Percentiles rank a stretch among this genome's conserved stretches.
These are phyloP conservation scores for Caradrina kadenii DNA, from an alignment of 2,888 invertebrate species.

Conservation along the genomic window DNA sequence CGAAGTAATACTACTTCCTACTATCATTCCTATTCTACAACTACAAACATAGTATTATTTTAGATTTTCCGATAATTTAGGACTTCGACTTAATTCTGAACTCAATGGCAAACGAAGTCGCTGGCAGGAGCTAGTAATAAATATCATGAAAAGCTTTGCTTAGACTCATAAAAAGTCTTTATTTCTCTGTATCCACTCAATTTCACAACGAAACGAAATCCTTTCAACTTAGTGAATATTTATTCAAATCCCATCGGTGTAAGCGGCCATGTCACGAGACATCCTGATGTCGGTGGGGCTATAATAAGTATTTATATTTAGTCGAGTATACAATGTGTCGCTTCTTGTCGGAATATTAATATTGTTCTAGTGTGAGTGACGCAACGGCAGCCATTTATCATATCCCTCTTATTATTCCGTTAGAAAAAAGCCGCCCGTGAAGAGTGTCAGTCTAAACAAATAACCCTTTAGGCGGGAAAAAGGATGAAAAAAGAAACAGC, in stretches of 20 bases:
- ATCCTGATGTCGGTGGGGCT: conserved; percentile 27
- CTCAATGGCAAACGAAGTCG: too few species aligned
- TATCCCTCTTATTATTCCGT: conserved; percentile 61
- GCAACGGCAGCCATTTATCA: conserved; percentile 56
- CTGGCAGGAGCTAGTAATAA: too few species aligned
- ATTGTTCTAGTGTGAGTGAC: conserved; percentile 60
- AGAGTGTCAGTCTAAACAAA: conserved; percentile 51
- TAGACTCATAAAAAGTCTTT: not conserved
- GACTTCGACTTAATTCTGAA: too few species aligned
- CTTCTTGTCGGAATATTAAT: conserved; percentile 53
- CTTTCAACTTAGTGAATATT: not conserved
- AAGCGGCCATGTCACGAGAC: conserved; percentile 6
- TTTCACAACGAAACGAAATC: not conserved
- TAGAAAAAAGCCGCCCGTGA: conserved; percentile 51
- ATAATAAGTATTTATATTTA: conserved; percentile 53
- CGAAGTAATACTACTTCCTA: too few species aligned
- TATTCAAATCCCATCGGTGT: conserved; percentile 29
- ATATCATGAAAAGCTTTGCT: too few species aligned
- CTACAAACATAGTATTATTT: too few species aligned
- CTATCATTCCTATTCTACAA: too few species aligned
- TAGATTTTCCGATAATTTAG: too few species aligned
- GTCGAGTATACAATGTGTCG: conserved; percentile 42
- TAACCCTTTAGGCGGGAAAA: conserved; percentile 49
- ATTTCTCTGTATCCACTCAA: not conserved
- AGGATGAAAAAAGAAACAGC: conserved; percentile 36